Base-by-base conservation (phyloP, 2,888 invertebrate genomes). In the Aricia artaxerxes region DNA sequence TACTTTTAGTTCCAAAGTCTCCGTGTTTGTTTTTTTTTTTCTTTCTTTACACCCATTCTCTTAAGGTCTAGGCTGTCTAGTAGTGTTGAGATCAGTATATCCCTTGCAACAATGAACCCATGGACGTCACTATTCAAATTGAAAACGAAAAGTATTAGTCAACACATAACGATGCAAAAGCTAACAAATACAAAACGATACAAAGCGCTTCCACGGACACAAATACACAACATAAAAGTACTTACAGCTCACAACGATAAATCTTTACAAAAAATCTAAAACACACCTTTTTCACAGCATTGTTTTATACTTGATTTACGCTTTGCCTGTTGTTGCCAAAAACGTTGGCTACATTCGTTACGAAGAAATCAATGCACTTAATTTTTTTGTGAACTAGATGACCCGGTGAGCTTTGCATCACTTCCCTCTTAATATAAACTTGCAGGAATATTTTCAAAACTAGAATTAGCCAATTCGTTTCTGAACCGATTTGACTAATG, bases 281-380 rank as follows among this genome's bases (percentile, higher is more conserved):
- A 69, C 69, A 69, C 69, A 69, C 69, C 69, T 69, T 69, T 69
- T 69, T 69, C 69, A 69, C 69, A 69, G 69, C 69, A 69, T 69
- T 35, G 69, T 69, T 69, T 69, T 69, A 69, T 69, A 38, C 69
- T 69, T 69, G 69, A 69, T 69, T 69, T 69, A 69, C 69, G 69
- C 38, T 69, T 69, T 38, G 69, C 69, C 38, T 69, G 69, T 35
- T 69, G 69, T 69, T 69, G 69, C 69, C 69, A 69, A 69, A 69
- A 69, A 64, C 61, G 31, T 64, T 38, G 16, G 35, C 35, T 38
- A 69, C 16, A 69, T 69, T 69, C 69, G 69, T 38, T 35, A 35
- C 69, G 35, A 69, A 16, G 13, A 38, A 69, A 69, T 69, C 38
- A 69, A 69, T 38, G 69, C 11, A 13, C 35, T 35, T 69, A 35